Conservation (phyloP, 2,797 vertebrate genomes). For the Artibeus jamaicensis region DNA sequence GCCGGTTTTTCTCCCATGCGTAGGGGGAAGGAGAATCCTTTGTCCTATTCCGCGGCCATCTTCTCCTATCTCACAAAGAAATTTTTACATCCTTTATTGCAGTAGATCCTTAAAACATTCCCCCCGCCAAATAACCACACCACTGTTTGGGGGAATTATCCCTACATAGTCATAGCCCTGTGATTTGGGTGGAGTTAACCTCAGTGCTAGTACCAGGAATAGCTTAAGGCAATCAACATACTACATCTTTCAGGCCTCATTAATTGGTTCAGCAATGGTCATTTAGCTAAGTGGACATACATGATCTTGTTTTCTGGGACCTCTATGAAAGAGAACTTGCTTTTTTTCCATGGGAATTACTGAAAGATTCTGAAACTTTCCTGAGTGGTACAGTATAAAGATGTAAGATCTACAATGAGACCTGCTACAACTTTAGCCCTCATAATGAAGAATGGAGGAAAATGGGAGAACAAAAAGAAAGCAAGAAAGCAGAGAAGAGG, state of each 20-base stretch:
- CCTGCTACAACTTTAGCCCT: not conserved
- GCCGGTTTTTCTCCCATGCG: too few relatives aligned
- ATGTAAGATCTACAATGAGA: not conserved
- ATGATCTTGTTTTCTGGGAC: not conserved
- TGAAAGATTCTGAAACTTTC: not conserved
- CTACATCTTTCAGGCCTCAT: not conserved
- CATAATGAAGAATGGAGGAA: not conserved
- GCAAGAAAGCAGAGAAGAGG: not conserved
- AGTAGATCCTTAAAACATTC: constrained; percentile 15
- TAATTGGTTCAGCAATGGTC: not conserved
- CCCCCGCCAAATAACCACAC: not conserved
- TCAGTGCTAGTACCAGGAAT: not conserved
- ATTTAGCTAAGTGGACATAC: constrained; percentile 1
- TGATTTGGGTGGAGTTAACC: not conserved
- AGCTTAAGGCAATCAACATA: not conserved
- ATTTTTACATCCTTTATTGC: not conserved
- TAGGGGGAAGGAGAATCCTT: too few relatives aligned
- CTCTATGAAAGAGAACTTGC: not conserved
- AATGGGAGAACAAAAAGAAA: not conserved
- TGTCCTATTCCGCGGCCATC: too few relatives aligned
- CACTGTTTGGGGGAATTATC: not conserved
- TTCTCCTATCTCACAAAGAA: too few relatives aligned
- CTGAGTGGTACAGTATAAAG: not conserved
- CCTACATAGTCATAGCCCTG: not conserved
- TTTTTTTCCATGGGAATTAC: not conserved